phyloP scores from a whole-genome alignment of 1,140 invertebrate species.

The Metaphire vulgaris region DNA sequence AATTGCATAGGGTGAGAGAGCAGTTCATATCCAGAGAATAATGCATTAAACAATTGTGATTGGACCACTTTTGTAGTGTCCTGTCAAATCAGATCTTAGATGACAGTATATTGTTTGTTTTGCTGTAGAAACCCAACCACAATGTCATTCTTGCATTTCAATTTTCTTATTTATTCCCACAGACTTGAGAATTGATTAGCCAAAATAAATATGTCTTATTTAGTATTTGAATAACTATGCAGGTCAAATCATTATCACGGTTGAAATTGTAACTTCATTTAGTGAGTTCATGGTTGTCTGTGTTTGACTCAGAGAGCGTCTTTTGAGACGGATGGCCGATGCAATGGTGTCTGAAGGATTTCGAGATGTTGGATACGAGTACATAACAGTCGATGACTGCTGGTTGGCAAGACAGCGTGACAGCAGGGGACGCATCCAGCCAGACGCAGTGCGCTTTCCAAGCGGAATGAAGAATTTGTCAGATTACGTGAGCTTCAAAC shows the following conservation, averaged over 20 bases:
- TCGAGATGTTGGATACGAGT: constrained; percentile 76
- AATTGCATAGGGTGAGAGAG: constrained; percentile 49
- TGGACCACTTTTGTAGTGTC: too few relatives aligned
- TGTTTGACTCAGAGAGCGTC: constrained; percentile 62
- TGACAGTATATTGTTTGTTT: background rate
- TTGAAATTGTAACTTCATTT: background rate
- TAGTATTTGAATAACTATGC: background rate
- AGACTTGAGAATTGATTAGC: background rate
- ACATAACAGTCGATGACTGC: constrained; percentile 87
- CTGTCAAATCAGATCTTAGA: background rate
- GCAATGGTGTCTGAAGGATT: constrained; percentile 79
- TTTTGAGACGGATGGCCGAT: constrained; percentile 88
- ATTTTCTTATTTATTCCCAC: background rate
- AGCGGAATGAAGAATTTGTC: constrained; percentile 29
- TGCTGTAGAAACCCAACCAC: background rate
- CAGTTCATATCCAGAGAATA: too few relatives aligned
- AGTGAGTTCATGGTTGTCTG: background rate
- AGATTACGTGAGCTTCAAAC: constrained; percentile 60
- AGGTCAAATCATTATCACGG: background rate
- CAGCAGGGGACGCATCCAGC: constrained; percentile 66
- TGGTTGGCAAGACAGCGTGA: constrained; percentile 77
- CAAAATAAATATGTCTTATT: too few relatives aligned
- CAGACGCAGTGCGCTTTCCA: constrained; percentile 61
- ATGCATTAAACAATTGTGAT: too few relatives aligned
- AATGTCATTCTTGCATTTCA: background rate